Conservation (phyloP, 1,140 invertebrate genomes). For the Melitaea cinxia region DNA sequence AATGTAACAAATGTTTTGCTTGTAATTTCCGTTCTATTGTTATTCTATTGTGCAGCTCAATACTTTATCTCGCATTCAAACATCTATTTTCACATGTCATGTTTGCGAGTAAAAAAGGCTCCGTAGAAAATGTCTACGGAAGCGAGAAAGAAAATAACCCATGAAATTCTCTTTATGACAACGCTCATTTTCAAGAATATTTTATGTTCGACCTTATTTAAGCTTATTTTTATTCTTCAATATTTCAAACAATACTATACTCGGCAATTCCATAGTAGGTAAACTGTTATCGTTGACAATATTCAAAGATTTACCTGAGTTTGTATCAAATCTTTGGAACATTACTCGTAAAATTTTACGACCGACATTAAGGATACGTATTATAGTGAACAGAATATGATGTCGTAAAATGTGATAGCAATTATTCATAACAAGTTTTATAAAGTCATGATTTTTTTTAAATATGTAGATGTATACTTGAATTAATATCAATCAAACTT, state of each 20-base stretch:
- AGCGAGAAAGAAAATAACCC: conserved; percentile 46
- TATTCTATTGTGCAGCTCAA: not conserved
- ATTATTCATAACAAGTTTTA: conserved; percentile 16
- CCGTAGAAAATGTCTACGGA: conserved; percentile 58
- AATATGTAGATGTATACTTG: too few species aligned
- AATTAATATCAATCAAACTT: too few species aligned
- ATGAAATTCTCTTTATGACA: conserved; percentile 21
- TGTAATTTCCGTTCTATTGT: too few species aligned
- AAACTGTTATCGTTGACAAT: not conserved
- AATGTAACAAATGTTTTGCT: not conserved
- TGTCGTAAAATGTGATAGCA: conserved; percentile 45
- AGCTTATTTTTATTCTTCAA: conserved; percentile 5
- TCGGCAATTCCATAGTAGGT: conserved; percentile 2
- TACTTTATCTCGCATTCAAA: conserved; percentile 36
- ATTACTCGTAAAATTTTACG: conserved; percentile 64
- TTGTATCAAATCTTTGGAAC: conserved; percentile 52
- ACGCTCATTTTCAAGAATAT: conserved; percentile 13
- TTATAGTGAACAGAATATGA: conserved; percentile 48
- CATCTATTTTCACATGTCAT: conserved; percentile 60
- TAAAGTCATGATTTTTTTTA: not conserved
- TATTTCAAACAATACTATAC: conserved; percentile 2
- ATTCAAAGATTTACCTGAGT: conserved; percentile 27
- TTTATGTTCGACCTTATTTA: conserved; percentile 10
- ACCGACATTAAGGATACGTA: conserved; percentile 45
- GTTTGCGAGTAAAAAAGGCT: conserved; percentile 43